Conservation (phyloP, 1,140 invertebrate genomes). For the Heliconius eleuchia region DNA sequence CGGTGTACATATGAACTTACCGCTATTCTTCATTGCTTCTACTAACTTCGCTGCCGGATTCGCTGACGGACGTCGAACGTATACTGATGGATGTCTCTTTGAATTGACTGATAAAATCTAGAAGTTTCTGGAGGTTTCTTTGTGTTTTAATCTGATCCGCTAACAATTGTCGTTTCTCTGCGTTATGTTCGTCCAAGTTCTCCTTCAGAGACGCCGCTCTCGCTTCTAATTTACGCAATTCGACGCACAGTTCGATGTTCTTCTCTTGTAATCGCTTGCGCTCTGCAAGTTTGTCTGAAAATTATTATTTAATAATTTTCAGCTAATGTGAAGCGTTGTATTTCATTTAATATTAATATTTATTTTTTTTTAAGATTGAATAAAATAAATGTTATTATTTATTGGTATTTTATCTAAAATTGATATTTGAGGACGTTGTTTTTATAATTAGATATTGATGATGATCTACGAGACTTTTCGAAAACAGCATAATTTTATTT, state of each 20-base stretch:
- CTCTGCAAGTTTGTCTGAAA: slow-evolving; percentile 74
- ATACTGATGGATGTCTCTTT: slow-evolving; percentile 74
- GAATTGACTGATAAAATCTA: slow-evolving; percentile 79
- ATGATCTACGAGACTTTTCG: too few species aligned
- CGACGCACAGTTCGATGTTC: slow-evolving; percentile 73
- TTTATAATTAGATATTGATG: too few species aligned
- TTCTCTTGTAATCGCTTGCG: slow-evolving; percentile 73
- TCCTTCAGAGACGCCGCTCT: slow-evolving; percentile 72
- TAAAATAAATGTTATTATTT: too few species aligned
- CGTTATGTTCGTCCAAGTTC: slow-evolving; percentile 75
- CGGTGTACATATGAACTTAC: neutral
- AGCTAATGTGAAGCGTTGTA: neutral
- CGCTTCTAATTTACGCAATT: slow-evolving; percentile 72
- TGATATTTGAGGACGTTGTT: too few species aligned
- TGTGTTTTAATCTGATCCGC: slow-evolving; percentile 78
- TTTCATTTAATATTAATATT: neutral
- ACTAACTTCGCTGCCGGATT: slow-evolving; percentile 67
- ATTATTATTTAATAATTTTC: slow-evolving; percentile 20
- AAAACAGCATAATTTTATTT: too few species aligned
- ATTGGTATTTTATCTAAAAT: too few species aligned
- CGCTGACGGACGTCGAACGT: slow-evolving; percentile 64
- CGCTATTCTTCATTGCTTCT: slow-evolving; percentile 71
- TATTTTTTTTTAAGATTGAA: neutral
- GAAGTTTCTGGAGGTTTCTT: slow-evolving; percentile 74
- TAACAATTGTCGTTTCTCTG: slow-evolving; percentile 72